Conservation (phyloP, 2,888 invertebrate species). For the Limnephilus marmoratus region DNA sequence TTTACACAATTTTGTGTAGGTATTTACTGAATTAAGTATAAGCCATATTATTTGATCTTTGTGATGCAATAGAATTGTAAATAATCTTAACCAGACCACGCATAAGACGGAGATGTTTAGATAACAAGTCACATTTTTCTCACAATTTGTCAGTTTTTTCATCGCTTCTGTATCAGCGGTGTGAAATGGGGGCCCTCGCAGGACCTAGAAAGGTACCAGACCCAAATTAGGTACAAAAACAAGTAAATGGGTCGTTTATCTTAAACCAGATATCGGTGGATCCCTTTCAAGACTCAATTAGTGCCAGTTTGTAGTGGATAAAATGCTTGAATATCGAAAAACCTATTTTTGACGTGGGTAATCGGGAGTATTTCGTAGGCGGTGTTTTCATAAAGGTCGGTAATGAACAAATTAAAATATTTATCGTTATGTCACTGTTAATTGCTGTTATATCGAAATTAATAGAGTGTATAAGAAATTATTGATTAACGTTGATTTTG, state of each 20-base stretch:
- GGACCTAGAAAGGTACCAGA: background rate
- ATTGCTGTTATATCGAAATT: background rate
- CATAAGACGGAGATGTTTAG: background rate
- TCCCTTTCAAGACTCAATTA: constrained; percentile 60
- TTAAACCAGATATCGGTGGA: constrained; percentile 39
- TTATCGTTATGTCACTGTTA: constrained; percentile 9
- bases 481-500: background rate
- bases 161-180: background rate
- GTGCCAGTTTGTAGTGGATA: constrained; percentile 60
- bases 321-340: constrained; percentile 44
- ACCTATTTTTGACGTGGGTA: constrained; percentile 15
- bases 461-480: background rate
- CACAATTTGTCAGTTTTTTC: constrained; percentile 54
- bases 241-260: constrained; percentile 40
- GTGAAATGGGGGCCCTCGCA: constrained; percentile 38
- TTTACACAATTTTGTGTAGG: background rate
- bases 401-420: constrained; percentile 6
- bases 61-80: background rate
- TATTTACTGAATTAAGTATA: background rate
- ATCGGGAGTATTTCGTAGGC: constrained; percentile 7
- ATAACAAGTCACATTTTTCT: constrained; percentile 33
- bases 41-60: background rate
- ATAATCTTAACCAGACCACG: background rate
- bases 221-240: constrained; percentile 29
- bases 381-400: constrained; percentile 2